A percentile compares a stretch with the other conserved stretches of the same genome.
Conservation (phyloP, 2,797 vertebrate species). For the Falco naumanni region DNA sequence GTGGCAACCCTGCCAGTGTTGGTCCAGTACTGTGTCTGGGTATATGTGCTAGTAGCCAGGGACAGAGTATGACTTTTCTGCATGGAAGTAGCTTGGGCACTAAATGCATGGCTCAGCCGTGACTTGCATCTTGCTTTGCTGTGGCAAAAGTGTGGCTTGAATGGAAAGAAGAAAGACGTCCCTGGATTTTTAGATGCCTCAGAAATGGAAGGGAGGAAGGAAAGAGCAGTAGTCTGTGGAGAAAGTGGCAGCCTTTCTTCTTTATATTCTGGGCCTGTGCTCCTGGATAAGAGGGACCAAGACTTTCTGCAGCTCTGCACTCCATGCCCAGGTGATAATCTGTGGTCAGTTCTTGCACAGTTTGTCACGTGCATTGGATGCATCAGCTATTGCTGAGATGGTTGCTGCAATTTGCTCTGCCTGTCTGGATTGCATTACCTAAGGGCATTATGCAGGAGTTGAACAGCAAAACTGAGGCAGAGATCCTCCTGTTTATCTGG, state of each 20-base stretch:
- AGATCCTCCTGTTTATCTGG: not conserved
- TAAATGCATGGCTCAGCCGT: not conserved
- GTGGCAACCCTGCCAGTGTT: not conserved
- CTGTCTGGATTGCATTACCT: not conserved
- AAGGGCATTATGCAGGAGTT: not conserved
- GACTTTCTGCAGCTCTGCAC: not conserved
- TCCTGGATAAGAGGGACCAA: not conserved
- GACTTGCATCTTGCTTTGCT: not conserved
- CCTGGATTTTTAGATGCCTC: not conserved
- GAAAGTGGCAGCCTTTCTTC: not conserved
- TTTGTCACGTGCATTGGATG: not conserved
- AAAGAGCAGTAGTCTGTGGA: not conserved
- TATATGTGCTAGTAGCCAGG: not conserved
- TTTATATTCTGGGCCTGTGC: not conserved
- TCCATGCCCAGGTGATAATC: not conserved
- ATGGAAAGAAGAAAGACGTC: not conserved
- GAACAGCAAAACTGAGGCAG: not conserved
- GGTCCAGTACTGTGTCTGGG: not conserved
- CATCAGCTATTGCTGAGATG: not conserved
- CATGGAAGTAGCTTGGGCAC: not conserved
- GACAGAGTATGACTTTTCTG: not conserved
- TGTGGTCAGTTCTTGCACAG: not conserved
- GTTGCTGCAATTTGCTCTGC: not conserved
- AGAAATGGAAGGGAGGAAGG: not conserved
- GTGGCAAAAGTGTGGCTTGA: not conserved